Base-by-base conservation (phyloP, 30 jellyfish, hydroid and myxozoan genomes). In the Aurelia coerulea region DNA sequence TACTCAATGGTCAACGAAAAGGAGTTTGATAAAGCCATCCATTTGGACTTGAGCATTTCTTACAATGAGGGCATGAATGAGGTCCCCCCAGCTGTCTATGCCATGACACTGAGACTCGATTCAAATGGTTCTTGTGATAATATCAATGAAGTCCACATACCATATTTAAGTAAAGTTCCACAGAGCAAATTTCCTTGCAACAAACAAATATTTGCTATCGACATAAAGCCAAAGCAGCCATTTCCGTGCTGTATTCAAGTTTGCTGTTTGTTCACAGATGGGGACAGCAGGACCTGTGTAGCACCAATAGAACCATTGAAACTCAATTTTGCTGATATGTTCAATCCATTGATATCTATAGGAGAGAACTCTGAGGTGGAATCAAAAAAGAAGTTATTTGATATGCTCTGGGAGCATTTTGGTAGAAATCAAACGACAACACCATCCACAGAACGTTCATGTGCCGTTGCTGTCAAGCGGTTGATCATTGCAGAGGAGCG, bases 211-310 rank as follows among this genome's bases (percentile, higher is more conserved):
- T 70, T 71, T n/a, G 34, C 34, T n/a, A 10, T 83, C 72, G 39
- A 83, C 14, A 13, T 83, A 8, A 66, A 72, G 63, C 92, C 92
- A 0, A 6, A 2, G 11, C 63, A 70, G 17, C 77, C 92, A 13
- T 23, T 31, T 14, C 92, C 92, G 12, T 50, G 37, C 72, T n/a
- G 41, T 23, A 53, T 83, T 58, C 46, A 62, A 4, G 10, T 56
- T 64, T 29, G 85, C 86, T 68, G 92, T 64, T 34, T 76, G 34
- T 83, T 83, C 74, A 83, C 77, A 16, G 73, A 83, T 60, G 64
- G 16, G 1, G 71, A 37, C 33, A 84, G 92, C 31, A 70, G 92
- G 49, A 72, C 74, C 5, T 83, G 92, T 23, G 79, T 70, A 23
- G 92, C 92, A 54, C 92, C 92, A 46, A 42, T 51, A 16, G 51